Percentiles rank a stretch among this genome's conserved stretches.
These are phyloP conservation scores for Tricholaema leucomelas DNA, from an alignment of 2,113 vertebrate species.

Conservation along the genomic window DNA sequence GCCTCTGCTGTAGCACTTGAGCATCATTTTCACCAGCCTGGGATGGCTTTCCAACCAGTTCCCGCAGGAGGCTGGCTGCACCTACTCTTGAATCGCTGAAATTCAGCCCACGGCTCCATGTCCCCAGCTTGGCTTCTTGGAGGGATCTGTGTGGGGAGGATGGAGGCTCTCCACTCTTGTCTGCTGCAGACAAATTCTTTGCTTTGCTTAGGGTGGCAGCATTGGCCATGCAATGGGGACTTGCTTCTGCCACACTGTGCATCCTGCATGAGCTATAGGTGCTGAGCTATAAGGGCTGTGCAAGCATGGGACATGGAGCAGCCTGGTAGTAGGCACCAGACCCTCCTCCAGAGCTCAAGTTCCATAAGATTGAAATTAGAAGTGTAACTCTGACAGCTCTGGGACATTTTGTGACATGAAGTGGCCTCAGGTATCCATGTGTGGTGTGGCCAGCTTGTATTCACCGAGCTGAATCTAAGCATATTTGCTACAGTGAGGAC, in stretches of 20 bases:
- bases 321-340: fast-evolving
- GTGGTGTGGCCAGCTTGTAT: fast-evolving
- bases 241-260: not conserved
- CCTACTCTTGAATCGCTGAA: not conserved
- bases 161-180: not conserved
- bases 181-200: not conserved
- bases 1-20: fast-evolving
- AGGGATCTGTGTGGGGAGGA: fast-evolving
- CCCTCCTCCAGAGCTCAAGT: not conserved
- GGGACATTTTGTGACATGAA: not conserved
- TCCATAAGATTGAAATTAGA: not conserved
- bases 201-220: slow-evolving; percentile 50
- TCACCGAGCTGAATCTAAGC: not conserved
- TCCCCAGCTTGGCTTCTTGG: not conserved
- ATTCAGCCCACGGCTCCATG: not conserved
- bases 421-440: fast-evolving
- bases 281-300: not conserved
- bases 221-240: not conserved
- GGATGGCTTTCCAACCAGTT: not conserved
- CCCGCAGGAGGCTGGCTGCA: fast-evolving
- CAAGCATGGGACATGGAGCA: not conserved
- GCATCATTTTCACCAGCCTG: not conserved
- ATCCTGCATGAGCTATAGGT: not conserved
- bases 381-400: not conserved
- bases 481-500: not conserved